Evolutionary conservation across 2,888 invertebrate species (phyloP).

Genomic region (Caenorhabditis zanzibari): DNA sequence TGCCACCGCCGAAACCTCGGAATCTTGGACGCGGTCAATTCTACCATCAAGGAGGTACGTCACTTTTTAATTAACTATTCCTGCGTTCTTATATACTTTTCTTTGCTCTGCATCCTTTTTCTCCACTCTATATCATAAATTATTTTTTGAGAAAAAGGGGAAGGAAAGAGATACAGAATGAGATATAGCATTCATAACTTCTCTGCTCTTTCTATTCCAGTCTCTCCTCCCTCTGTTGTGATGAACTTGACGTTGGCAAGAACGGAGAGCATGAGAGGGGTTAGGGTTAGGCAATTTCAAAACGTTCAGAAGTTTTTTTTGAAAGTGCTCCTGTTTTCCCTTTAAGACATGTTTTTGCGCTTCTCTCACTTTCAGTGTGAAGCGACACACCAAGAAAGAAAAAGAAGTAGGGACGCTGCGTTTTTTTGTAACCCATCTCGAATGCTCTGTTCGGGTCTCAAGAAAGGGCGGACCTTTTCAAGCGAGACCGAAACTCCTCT

Average conservation of each 20-base stretch:
- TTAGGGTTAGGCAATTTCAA: no score
- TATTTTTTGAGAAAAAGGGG: conserved; percentile 4
- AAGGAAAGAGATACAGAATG: conserved; percentile 31
- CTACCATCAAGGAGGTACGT: conserved; percentile 63
- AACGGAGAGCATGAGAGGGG: neutral
- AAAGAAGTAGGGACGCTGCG: conserved; percentile 7
- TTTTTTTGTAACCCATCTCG: conserved; percentile 56
- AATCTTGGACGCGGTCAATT: conserved; percentile 56
- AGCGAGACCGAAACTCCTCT: conserved; percentile 29
- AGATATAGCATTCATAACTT: conserved; percentile 26
- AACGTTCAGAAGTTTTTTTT: conserved; percentile 6
- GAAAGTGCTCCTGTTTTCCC: conserved; percentile 31
- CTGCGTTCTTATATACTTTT: conserved; percentile 13
- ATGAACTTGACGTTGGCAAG: neutral
- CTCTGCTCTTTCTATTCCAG: conserved; percentile 19
- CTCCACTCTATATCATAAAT: conserved; percentile 32
- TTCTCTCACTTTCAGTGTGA: conserved; percentile 42
- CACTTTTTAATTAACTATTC: conserved; percentile 6
- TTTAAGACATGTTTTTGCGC: conserved; percentile 5
- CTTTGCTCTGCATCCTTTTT: conserved; percentile 2
- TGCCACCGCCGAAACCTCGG: conserved; percentile 66
- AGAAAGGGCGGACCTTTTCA: conserved; percentile 35
- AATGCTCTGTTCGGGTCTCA: conserved; percentile 38
- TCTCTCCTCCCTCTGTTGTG: neutral
- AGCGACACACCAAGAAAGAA: conserved; percentile 33